Evolutionary conservation across 1,140 invertebrate genomes (phyloP).

Genomic region (Mizuhopecten yessoensis): DNA sequence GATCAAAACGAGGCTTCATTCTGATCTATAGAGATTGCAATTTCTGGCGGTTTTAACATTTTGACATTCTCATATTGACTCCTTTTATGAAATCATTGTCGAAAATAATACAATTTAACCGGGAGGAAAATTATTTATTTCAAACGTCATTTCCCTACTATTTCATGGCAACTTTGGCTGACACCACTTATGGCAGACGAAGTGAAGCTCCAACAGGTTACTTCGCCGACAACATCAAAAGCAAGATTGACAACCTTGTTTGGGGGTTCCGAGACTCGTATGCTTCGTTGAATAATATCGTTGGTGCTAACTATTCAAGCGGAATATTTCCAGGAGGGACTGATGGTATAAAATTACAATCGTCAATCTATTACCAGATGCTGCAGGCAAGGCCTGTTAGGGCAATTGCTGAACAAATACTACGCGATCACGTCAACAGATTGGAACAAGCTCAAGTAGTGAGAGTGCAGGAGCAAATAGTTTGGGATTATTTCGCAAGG

Average conservation of each 20-base stretch:
- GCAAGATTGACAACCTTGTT: background rate
- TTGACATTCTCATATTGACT: conserved; percentile 49
- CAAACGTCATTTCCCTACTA: background rate
- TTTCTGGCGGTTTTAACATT: background rate
- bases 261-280: conserved; percentile 17
- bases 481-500: conserved; percentile 49
- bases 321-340: conserved; percentile 3
- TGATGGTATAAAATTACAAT: background rate
- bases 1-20: background rate
- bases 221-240: background rate
- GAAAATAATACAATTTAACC: background rate
- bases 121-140: conserved; percentile 43
- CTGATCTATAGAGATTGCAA: background rate
- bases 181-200: conserved; percentile 23
- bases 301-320: background rate
- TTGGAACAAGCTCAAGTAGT: background rate
- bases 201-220: background rate
- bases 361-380: conserved; percentile 42
- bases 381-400: background rate
- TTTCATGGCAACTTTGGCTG: conserved; percentile 27
- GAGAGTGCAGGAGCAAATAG: background rate
- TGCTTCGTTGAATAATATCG: background rate
- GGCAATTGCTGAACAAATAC: background rate
- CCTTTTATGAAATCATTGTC: conserved; percentile 35
- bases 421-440: background rate